phyloP scores from a whole-genome alignment of 1,140 invertebrate species.

The Triops longicaudatus region DNA sequence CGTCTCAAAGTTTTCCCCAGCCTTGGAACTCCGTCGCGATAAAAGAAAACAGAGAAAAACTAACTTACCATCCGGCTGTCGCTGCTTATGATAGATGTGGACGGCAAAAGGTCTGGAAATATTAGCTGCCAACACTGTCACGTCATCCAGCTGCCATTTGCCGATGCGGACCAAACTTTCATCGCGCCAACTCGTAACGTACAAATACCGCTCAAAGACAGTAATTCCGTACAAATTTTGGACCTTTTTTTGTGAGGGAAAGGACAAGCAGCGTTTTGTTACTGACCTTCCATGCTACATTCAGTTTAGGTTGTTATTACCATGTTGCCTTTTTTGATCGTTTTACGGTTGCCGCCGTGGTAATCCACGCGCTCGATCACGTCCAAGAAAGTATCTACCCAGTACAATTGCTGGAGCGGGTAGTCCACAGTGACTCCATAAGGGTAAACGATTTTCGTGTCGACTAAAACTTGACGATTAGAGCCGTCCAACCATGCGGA shows the following conservation, averaged over 20 bases:
- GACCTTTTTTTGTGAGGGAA: constrained; percentile 41
- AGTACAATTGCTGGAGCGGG: constrained; percentile 63
- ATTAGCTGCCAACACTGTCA: constrained; percentile 40
- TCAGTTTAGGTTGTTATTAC: constrained; percentile 37
- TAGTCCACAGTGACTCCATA: constrained; percentile 60
- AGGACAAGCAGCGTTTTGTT: constrained; percentile 32
- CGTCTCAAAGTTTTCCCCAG: background rate
- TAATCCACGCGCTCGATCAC: constrained; percentile 62
- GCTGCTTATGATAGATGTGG: constrained; percentile 60
- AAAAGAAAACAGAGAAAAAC: constrained; percentile 27
- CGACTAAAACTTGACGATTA: constrained; percentile 46
- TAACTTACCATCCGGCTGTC: constrained; percentile 55
- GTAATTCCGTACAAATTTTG: constrained; percentile 57
- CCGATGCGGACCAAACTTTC: constrained; percentile 50
- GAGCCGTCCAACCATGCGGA: constrained; percentile 53
- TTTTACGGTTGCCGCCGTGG: constrained; percentile 54
- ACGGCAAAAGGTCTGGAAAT: constrained; percentile 51
- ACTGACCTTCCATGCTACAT: constrained; percentile 27
- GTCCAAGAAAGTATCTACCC: constrained; percentile 67
- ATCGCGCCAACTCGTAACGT: constrained; percentile 56
- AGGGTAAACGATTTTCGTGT: constrained; percentile 59
- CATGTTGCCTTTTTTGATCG: constrained; percentile 50
- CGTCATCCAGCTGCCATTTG: constrained; percentile 45
- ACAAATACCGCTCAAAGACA: constrained; percentile 59
- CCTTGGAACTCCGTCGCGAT: background rate